Base-by-base conservation (phyloP, 2,797 vertebrate genomes). In the Kryptopterus vitreolus region DNA sequence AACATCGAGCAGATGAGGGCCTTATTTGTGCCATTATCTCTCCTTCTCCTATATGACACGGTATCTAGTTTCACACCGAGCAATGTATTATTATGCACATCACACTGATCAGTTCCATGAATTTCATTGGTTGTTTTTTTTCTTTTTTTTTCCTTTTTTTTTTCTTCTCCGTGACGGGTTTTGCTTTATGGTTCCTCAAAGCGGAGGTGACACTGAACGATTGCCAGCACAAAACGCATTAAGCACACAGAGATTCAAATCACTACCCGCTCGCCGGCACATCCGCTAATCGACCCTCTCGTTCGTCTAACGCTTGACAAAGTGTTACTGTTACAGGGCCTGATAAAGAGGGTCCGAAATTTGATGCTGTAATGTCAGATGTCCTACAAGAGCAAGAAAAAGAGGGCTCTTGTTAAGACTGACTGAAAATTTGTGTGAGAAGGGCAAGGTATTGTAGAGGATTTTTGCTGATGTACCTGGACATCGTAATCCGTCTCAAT, bases 391-490 rank as follows among this genome's bases (percentile, higher is more conserved):
- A 16, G n/a, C 43, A 10, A 29, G 24, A 70, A 70, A 20, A 70
- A 26, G 46, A 66, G 46, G 22, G 38, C 12, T 18, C n/a, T 48
- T 29, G n/a, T 69, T 68, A 68, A 24, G 63, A 26, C 1, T 18
- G 66, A 50, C 15, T 8, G 3, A 29, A 3, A 13, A n/a, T 35
- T n/a, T 55, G 18, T 33, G 20, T 53, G 50, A 22, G 70, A 33
- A 33, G 22, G 52, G 50, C 35, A n/a, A n/a, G 50, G 70, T 50
- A 29, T 72, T 52, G 26, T 53, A 5, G 48, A 62, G 43, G 52
- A n/a, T n/a, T n/a, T 65, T 29, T 26, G 33, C 62, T 61, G 31
- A 38, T 24, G 59, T 90, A 93, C 93, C 91, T 92, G 87, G 85
- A 81, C 52, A 3, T 57, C 22, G 20, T 38, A 52, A 53, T 85